These are phyloP conservation scores for Tachyglossus aculeatus DNA, from an alignment of 2,797 vertebrate genomes.

Conservation along the genomic window DNA sequence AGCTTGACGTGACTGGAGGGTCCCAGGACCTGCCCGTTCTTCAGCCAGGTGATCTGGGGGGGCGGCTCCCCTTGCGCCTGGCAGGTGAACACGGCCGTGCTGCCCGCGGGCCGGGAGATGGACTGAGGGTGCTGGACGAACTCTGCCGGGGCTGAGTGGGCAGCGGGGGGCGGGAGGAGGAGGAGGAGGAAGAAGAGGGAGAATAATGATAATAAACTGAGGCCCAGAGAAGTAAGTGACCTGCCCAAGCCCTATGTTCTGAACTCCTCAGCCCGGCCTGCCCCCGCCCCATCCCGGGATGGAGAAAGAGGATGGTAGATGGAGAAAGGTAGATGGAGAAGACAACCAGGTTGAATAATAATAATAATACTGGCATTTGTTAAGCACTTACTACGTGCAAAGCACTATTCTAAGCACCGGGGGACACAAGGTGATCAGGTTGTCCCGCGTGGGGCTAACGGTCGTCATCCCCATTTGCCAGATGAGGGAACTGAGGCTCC, in stretches of 20 bases:
- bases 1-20: constrained; percentile 90
- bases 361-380: too few relatives aligned
- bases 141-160: constrained; percentile 87
- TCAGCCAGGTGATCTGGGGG: constrained; percentile 95
- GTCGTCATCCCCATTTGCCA: too few relatives aligned
- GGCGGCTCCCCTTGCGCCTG: constrained; percentile 92
- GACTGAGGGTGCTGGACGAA: constrained; percentile 97
- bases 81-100: constrained; percentile 95
- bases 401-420: too few relatives aligned
- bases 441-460: too few relatives aligned
- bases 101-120: constrained; percentile 91
- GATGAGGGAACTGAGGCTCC: too few relatives aligned
- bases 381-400: too few relatives aligned
- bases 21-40: constrained; percentile 94
- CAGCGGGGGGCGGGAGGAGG: neutral
- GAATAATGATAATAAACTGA: neutral
- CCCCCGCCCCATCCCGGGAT: too few relatives aligned
- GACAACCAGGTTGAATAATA: too few relatives aligned
- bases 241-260: too few relatives aligned
- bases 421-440: too few relatives aligned
- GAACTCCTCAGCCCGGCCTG: too few relatives aligned
- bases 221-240: neutral
- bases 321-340: neutral
- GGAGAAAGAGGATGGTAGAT: neutral
- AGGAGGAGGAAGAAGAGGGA: neutral